Conservation (phyloP, 2,113 vertebrate genomes). For the Egretta garzetta region DNA sequence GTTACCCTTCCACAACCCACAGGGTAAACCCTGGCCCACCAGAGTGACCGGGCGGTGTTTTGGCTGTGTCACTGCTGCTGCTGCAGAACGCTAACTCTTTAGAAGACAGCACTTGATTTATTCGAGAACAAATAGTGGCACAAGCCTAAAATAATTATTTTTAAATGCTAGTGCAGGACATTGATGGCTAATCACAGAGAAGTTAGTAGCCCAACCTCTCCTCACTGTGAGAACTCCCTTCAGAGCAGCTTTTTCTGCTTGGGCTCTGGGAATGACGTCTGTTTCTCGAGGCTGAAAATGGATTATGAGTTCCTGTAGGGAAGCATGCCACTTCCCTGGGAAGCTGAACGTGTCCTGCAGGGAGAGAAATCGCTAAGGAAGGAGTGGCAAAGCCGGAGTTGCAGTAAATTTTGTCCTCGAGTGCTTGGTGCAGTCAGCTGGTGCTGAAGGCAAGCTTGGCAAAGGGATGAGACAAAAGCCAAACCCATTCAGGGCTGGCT, state of each 20-base stretch:
- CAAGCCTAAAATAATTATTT: not conserved
- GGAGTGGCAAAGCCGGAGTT: not conserved
- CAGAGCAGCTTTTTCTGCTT: not conserved
- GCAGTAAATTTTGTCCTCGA: accelerated
- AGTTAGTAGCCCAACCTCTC: not conserved
- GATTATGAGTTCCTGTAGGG: not conserved
- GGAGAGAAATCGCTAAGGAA: not conserved
- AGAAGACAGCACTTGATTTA: not conserved
- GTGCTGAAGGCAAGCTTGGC: not conserved
- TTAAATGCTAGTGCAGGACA: not conserved
- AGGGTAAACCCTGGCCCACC: not conserved
- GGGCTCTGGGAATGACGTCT: not conserved
- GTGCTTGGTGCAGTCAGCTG: not conserved
- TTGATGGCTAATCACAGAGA: not conserved
- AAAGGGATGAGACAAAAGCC: not conserved
- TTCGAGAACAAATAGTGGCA: not conserved
- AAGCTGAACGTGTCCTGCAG: not conserved
- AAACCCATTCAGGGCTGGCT: not conserved
- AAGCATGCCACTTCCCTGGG: not conserved
- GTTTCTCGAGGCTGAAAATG: not conserved
- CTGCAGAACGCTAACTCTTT: accelerated
- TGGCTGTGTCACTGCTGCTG: not conserved
- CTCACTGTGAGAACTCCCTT: not conserved
- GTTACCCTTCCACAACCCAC: not conserved
- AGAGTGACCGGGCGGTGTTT: not conserved